These are phyloP conservation scores for Lycorma delicatula DNA, from an alignment of 1,140 invertebrate species.

Conservation along the genomic window DNA sequence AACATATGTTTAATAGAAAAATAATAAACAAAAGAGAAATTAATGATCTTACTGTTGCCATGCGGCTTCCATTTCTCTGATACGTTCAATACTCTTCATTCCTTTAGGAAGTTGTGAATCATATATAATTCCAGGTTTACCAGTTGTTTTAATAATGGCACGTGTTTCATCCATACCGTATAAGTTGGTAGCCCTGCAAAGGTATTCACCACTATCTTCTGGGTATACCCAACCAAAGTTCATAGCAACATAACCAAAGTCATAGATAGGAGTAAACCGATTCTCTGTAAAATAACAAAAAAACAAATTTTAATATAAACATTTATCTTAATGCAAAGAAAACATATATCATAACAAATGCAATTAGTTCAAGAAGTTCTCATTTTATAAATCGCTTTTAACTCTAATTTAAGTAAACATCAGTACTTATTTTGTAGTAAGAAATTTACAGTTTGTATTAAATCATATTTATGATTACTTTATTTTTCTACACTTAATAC, in stretches of 20 bases:
- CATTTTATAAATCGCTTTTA: conserved; percentile 9
- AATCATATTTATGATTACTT: too few species aligned
- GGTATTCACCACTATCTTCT: conserved; percentile 82
- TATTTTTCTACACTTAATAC: too few species aligned
- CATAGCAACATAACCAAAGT: conserved; percentile 93
- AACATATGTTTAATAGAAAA: too few species aligned
- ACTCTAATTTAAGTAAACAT: too few species aligned
- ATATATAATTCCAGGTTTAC: conserved; percentile 85
- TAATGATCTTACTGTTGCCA: conserved; percentile 58
- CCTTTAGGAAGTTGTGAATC: conserved; percentile 87
- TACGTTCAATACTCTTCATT: conserved; percentile 92
- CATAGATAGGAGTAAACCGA: conserved; percentile 85
- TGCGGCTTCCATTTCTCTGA: conserved; percentile 92
- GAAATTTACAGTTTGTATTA: too few species aligned
- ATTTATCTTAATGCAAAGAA: too few species aligned
- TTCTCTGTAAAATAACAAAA: conserved; percentile 54
- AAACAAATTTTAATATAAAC: background rate
- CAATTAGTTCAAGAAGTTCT: too few species aligned
- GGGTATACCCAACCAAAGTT: conserved; percentile 94
- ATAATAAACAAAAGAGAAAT: too few species aligned
- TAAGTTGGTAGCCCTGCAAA: conserved; percentile 82
- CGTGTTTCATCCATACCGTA: conserved; percentile 84
- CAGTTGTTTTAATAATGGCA: conserved; percentile 71
- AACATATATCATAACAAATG: too few species aligned
- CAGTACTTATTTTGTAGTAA: too few species aligned